These are phyloP conservation scores for Dendroctonus ponderosae DNA, from an alignment of 1,140 invertebrate species.

Conservation along the genomic window DNA sequence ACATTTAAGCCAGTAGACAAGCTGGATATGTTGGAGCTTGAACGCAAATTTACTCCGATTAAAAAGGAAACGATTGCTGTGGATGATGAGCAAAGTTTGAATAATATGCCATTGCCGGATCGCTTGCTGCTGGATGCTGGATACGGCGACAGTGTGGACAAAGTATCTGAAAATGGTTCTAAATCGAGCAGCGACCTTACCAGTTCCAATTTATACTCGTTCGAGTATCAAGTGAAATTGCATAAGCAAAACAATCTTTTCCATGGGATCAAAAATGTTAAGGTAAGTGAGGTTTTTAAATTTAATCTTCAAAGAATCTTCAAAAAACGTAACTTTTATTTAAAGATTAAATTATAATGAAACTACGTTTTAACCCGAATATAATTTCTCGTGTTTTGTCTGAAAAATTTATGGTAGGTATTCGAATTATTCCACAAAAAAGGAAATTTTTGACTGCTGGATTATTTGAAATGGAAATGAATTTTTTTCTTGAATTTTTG, in stretches of 20 bases:
- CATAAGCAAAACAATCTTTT: conserved; percentile 27
- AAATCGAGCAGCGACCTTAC: conserved; percentile 5
- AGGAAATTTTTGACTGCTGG: no score
- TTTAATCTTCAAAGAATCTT: conserved; percentile 1
- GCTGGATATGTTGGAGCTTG: conserved; percentile 4
- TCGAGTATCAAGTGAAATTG: conserved; percentile 29
- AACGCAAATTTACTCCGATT: no score
- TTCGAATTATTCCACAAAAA: no score
- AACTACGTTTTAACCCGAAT: no score
- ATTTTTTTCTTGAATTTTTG: no score
- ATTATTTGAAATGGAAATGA: no score
- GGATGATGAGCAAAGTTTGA: no score
- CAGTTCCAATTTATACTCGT: conserved; percentile 20
- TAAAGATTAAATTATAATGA: no score
- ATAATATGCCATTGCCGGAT: no score
- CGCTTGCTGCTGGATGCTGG: no score
- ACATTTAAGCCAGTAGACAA: conserved; percentile 12
- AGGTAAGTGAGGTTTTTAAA: background rate
- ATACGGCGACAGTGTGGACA: background rate
- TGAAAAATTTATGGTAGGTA: no score
- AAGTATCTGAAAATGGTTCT: conserved; percentile 3
- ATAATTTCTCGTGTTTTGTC: no score
- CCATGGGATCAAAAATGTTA: conserved; percentile 22
- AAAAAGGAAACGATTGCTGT: background rate
- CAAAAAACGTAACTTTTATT: background rate